Evolutionary conservation across 2,888 invertebrate species (phyloP), one percentile per base, ranked within the genome.

Genomic region (Ecdyonurus torrentis): DNA sequence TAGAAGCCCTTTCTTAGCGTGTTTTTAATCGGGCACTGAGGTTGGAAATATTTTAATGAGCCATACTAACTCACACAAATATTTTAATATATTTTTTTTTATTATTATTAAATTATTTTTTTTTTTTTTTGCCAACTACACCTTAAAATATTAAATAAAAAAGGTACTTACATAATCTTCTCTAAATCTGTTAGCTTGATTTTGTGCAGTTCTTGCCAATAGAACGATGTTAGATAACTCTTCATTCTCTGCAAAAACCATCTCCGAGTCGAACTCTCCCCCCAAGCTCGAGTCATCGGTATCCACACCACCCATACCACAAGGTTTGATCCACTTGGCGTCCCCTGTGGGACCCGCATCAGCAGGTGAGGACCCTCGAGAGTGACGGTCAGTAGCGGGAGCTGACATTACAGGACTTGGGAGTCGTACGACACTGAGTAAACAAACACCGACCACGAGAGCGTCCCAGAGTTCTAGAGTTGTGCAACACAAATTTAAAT

Each of bases 301-400:
- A 19, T 63, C 64, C 24, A 59, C 64, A 55, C 63, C 52, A 7
- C 62, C 63, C 2, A 59, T 61, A n/a, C 77, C 77, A 69, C 79
- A 80, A 1, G 80, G 80, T 68, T 78, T 77, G 66, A 77, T 72
- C 81, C 81, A 81, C 66, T 77, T 77, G 52, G 75, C 55, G 55
- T 55, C 55, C 20, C 55, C 22, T 7, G 55, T 55, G 19, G 55
- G 55, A 22, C 22, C 19, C 10, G n/a, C 3, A 5, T 55, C 55
- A n/a, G 55, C n/a, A 5, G 55, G 55, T n/a, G 55, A 55, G 55
- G 55, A 55, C 7, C 15, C 5, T 61, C 55, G 52, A 55, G 24
- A 59, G 25, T 52, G 63, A 20, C 67, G 61, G 15, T 61, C 58
- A 20, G 53, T 52, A 58, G 71, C 68, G 25, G 76, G 77, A 59